Conservation (phyloP, 2,888 invertebrate genomes). For the Balanococcus diminutus region DNA sequence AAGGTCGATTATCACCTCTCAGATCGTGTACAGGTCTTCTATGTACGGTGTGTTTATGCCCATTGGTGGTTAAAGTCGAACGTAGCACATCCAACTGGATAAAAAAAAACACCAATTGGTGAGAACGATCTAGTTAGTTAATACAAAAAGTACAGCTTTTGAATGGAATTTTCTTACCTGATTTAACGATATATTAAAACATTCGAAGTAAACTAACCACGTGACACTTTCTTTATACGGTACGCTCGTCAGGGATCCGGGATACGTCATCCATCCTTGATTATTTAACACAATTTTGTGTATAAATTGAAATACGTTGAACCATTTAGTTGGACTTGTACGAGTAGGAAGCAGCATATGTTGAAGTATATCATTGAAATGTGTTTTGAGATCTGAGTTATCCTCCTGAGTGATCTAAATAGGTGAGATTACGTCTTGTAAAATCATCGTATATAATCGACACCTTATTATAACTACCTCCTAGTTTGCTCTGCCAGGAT, state of each 20-base stretch:
- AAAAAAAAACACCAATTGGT: background rate
- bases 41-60: background rate
- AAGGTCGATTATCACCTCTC: background rate
- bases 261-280: constrained; percentile 45
- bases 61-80: background rate
- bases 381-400: background rate
- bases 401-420: background rate
- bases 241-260: constrained; percentile 49
- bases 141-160: background rate
- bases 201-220: constrained; percentile 49
- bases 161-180: constrained; percentile 22
- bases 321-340: background rate
- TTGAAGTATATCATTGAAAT: background rate
- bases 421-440: no score
- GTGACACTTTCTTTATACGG: constrained; percentile 53
- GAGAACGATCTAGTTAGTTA: background rate
- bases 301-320: background rate
- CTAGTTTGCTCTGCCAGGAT: no score
- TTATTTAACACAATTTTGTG: background rate
- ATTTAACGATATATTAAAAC: constrained; percentile 41
- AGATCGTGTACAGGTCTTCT: background rate
- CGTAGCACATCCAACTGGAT: background rate
- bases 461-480: no score
- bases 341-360: background rate
- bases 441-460: no score